phyloP scores from a whole-genome alignment of 2,113 vertebrate species.

The Hippoglossus stenolepis region DNA sequence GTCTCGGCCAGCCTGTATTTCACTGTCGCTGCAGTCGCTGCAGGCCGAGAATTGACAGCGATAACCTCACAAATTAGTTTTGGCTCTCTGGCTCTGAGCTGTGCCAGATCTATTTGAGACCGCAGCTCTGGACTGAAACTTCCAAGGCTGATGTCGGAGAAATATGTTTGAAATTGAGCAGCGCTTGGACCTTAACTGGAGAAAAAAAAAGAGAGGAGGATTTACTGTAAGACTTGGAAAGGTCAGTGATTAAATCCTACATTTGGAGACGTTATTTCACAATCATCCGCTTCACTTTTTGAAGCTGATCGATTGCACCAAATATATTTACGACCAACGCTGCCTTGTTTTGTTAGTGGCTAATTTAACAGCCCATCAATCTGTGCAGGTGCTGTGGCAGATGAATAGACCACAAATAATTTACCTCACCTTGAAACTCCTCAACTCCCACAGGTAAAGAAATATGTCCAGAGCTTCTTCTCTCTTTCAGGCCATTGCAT shows the following conservation, averaged over 20 bases:
- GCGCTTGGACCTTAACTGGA: conserved; percentile 38
- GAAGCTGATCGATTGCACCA: conserved; percentile 46
- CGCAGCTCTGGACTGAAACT: conserved; percentile 49
- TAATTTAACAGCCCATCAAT: conserved; percentile 59
- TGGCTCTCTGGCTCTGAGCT: conserved; percentile 66
- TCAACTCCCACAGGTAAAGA: conserved; percentile 39
- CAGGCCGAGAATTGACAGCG: conserved; percentile 66
- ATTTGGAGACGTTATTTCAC: conserved; percentile 61
- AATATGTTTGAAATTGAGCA: conserved; percentile 64
- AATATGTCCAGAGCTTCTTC: conserved; percentile 44
- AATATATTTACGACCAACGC: conserved; percentile 27
- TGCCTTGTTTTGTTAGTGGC: conserved; percentile 52
- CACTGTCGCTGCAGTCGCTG: conserved; percentile 51
- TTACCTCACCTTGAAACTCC: conserved; percentile 71
- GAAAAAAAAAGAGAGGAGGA: conserved; percentile 29
- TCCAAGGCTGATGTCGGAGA: conserved; percentile 48
- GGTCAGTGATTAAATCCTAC: conserved; percentile 54
- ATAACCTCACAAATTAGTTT: conserved; percentile 77
- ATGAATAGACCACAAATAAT: conserved; percentile 20
- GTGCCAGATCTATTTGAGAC: conserved; percentile 70
- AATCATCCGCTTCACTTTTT: conserved; percentile 48
- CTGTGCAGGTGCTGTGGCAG: not conserved
- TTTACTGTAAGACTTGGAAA: conserved; percentile 55
- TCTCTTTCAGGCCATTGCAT: conserved; percentile 51
- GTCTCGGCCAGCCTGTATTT: conserved; percentile 67